Percentiles rank a stretch among this genome's conserved stretches.
These are phyloP conservation scores for Nemopilema nomurai DNA, from an alignment of 30 jellyfish, hydroid and myxozoan genomes.

Conservation along the genomic window DNA sequence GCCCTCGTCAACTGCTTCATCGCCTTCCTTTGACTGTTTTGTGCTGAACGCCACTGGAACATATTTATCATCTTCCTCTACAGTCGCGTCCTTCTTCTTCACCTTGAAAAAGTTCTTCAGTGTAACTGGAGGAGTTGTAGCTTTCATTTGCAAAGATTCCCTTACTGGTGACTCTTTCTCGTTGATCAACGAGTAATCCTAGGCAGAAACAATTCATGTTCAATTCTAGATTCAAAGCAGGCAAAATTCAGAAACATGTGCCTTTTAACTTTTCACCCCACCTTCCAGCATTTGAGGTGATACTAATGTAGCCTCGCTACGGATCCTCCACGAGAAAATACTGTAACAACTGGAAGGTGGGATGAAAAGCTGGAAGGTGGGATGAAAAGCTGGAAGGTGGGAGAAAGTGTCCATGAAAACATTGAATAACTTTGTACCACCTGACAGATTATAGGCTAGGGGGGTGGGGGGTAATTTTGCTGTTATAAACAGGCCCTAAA, in stretches of 20 bases:
- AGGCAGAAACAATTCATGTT: not conserved
- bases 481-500: no score
- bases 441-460: no score
- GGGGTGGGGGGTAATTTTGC: no score
- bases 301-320: no score
- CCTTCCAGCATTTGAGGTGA: no score
- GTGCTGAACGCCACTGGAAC: not conserved
- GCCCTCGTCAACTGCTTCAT: not conserved
- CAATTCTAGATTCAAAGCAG: not conserved
- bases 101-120: conserved; percentile 71
- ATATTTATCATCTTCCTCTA: not conserved
- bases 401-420: no score
- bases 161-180: conserved; percentile 61
- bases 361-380: no score
- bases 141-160: conserved; percentile 31
- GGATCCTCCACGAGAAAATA: no score
- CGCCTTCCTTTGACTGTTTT: not conserved
- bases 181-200: conserved; percentile 11
- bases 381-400: no score
- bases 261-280: no score
- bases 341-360: no score
- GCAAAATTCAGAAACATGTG: not conserved
- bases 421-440: no score
- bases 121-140: conserved; percentile 76
- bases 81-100: not conserved